Base-by-base conservation (phyloP, 1,140 invertebrate genomes). In the Lordiphosa clarofinis region DNA sequence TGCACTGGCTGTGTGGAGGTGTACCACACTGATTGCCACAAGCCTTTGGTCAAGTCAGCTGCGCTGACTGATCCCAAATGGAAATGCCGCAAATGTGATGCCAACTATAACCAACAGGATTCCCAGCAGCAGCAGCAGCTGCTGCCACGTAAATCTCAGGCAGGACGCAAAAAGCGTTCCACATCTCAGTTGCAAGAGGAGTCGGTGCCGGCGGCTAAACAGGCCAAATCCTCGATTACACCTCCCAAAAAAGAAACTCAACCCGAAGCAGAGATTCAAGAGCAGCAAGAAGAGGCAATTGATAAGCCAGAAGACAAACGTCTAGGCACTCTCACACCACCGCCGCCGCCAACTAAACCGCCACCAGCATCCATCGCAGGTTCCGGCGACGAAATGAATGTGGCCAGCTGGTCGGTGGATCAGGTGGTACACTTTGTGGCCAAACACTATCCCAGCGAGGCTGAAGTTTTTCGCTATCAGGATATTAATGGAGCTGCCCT, bases 401-500 rank as follows among this genome's bases (percentile, higher is more conserved):
- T 88, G 1, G 36, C 52, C 8, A 24, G 19, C 10, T 89, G 87
- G 87, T 61, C 50, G 10, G 66, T 79, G n/a, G 78, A 88, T 4
- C 48, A 88, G 40, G 87, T 89, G 1, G 66, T 68, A 10, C 11
- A 7, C 11, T 87, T 60, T 50, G 40, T 88, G 4, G 13, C 46
- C 6, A 68, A 62, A 15, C 54, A 52, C 15, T 88, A 87, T 61
- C 87, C 87, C 3, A 48, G 50, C 0, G 76, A 88, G 31, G 87
- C 87, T 2, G 36, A 54, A 4, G 56, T 69, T 6, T 86, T 89
- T 19, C 66, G 70, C 10, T 35, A 43, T 1, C 86, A 89, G 47
- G 87, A 89, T 35, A 87, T 89, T 9, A 86, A 88, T 68, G 87
- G 87, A 4, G 63, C 57, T 11, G 73, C 87, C 4, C 47, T 89